Evolutionary conservation across 2,797 vertebrate species (phyloP).

Genomic region (Vipera ursinii): DNA sequence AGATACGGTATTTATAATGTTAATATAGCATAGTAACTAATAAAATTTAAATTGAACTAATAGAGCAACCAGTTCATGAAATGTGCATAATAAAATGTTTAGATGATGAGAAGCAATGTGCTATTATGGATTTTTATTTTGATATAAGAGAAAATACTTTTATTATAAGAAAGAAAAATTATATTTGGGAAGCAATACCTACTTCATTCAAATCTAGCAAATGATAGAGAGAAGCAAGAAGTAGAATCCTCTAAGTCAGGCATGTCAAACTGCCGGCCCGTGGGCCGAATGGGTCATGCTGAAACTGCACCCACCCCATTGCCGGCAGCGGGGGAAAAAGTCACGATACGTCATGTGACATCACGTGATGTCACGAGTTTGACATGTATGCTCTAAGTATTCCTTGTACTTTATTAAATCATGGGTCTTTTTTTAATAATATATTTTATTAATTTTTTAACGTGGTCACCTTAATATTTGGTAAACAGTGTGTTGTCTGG

Average conservation of each 20-base stretch:
- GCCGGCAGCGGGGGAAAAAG: too few relatives aligned
- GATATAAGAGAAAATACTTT: not conserved
- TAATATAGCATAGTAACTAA: conserved; percentile 9
- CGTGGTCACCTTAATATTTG: too few relatives aligned
- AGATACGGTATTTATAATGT: conserved; percentile 24
- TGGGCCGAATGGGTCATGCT: too few relatives aligned
- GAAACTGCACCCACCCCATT: too few relatives aligned
- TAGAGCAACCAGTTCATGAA: not conserved
- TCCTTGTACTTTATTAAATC: conserved; percentile 31
- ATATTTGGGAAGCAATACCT: not conserved
- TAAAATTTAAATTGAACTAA: conserved; percentile 10
- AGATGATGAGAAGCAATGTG: not conserved
- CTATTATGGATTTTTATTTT: conserved; percentile 11
- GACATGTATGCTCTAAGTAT: not conserved
- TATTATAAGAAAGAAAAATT: not conserved
- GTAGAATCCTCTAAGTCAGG: not conserved
- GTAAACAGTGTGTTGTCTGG: too few relatives aligned
- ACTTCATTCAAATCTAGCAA: not conserved
- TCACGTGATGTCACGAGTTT: too few relatives aligned
- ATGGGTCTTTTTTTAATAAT: conserved; percentile 21
- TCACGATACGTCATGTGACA: too few relatives aligned
- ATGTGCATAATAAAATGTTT: not conserved
- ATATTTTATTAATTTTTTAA: too few relatives aligned
- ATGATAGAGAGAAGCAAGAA: not conserved
- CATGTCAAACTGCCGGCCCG: too few relatives aligned